Evolutionary conservation across 1,140 invertebrate species (phyloP), one percentile per base, ranked within the genome.

Genomic region (Drosophila albomicans): DNA sequence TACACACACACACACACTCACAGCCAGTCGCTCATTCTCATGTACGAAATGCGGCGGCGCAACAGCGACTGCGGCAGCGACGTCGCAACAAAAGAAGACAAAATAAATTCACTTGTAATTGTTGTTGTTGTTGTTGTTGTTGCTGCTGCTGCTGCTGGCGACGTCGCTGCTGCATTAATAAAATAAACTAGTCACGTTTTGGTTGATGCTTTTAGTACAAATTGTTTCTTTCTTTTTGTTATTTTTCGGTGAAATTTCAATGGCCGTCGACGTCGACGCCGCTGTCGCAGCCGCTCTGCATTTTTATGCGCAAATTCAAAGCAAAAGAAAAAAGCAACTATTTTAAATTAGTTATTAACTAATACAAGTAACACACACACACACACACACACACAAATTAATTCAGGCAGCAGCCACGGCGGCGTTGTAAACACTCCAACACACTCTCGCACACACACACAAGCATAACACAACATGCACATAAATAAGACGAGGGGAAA

Each of bases 141-240:
- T 65, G 78, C 30, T 78, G 43, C 54, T 63, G 28, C 38, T n/a
- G 28, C 45, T 49, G 52, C 28, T 20, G 10, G 16, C 13, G 8
- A 15, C 49, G 38, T 32, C 32, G 66, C 32, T 69, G 64, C 67
- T 82, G 54, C 78, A 86, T 78, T 78, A 82, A 82, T 88, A 82
- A 82, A 86, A 78, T 72, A 84, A 87, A 88, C 82, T 74, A 76
- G 82, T 86, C 82, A 86, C 82, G 82, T 86, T 82, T 87, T 56
- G 62, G 57, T 81, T 70, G 51, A 59, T 59, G 63, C 57, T 70
- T 71, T 76, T 52, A 52, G 45, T 71, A 63, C 58, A 82, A 82
- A 82, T 13, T 66, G 54, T 59, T 41, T 58, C 52, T 57, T 56
- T 62, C 15, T 62, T 32, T 32, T 32, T 56, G 48, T 56, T 43